Base-by-base conservation (phyloP, 2,888 invertebrate species). In the Aleiodes alternator region DNA sequence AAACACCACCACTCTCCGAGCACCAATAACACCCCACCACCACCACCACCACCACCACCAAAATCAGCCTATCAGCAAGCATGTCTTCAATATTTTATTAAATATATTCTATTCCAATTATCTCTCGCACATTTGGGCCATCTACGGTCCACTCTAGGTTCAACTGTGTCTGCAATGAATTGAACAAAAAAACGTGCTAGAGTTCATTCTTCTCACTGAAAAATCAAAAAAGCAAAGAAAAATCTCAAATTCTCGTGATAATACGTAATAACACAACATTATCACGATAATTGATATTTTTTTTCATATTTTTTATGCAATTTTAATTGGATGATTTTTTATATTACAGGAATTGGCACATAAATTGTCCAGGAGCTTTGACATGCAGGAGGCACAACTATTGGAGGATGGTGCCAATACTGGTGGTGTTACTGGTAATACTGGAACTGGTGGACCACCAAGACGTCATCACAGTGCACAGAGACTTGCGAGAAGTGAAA, bases 361-460 rank as follows among this genome's bases (percentile, higher is more conserved):
- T 92, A 96, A 96, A 91, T 91, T 96, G 84, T 96, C 96, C 82
- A 92, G 96, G 88, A 96, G 95, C 91, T 96, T 95, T 91, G 96
- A 96, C 91, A 95, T 96, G 95, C 96, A 96, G 90, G 96, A 90
- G 76, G 90, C 90, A 9, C 90, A 90, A 76, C 83, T 90, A 66
- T 85, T 90, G 73, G 90, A 90, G 75, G 88, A 89, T 71, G 86
- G 85, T 12, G 84, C 83, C 12, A 81, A 83, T 73, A 82, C 82
- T 34, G 82, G 82, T 75, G 83, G 83, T 4, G 82, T 84, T 29
- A 77, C 78, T 66, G 84, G 83, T 5, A 80, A 82, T 69, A 84
- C 83, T 11, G 85, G 86, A 43, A 80, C 85, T 48, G 87, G 86
- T 11, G 88, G 87, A 55, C 84, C 86, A 16, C 86, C 87, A 1